A percentile compares a stretch with the other conserved stretches of the same genome.
Conservation (phyloP, 2,797 vertebrate species). For the Poeciliopsis presidionis region DNA sequence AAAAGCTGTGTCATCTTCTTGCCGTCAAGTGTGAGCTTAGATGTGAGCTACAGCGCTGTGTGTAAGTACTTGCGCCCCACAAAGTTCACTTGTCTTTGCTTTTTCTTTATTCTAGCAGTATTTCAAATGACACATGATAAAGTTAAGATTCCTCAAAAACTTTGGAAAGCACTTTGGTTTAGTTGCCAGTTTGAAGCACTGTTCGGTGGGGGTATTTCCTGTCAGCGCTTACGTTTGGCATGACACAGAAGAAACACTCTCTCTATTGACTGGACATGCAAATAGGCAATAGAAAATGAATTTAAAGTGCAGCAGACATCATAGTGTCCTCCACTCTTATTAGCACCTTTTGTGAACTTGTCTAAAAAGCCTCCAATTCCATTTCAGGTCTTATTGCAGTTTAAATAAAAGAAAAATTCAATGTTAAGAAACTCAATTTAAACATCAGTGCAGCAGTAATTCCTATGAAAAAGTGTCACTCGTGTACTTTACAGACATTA, state of each 20-base stretch:
- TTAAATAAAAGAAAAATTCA: neutral
- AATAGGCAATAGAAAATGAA: neutral
- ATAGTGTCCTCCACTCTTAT: neutral
- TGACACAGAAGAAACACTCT: neutral
- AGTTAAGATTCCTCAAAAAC: neutral
- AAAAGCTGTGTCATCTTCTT: constrained; percentile 16
- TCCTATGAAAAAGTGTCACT: neutral
- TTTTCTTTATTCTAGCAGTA: neutral
- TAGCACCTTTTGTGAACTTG: neutral
- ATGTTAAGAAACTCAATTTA: neutral
- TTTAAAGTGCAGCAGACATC: neutral
- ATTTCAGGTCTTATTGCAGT: neutral
- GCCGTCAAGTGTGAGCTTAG: neutral
- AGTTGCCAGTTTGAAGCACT: neutral
- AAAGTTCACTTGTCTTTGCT: neutral
- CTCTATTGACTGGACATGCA: neutral
- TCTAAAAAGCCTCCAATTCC: neutral
- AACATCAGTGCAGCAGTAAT: neutral
- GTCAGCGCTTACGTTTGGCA: neutral
- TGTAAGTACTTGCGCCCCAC: neutral
- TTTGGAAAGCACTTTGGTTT: neutral
- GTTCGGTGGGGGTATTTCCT: neutral
- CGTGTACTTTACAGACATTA: neutral
- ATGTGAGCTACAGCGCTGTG: neutral
- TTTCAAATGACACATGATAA: neutral